Conservation (phyloP, 2,113 vertebrate species). For the Periophthalmodon schlosseri region DNA sequence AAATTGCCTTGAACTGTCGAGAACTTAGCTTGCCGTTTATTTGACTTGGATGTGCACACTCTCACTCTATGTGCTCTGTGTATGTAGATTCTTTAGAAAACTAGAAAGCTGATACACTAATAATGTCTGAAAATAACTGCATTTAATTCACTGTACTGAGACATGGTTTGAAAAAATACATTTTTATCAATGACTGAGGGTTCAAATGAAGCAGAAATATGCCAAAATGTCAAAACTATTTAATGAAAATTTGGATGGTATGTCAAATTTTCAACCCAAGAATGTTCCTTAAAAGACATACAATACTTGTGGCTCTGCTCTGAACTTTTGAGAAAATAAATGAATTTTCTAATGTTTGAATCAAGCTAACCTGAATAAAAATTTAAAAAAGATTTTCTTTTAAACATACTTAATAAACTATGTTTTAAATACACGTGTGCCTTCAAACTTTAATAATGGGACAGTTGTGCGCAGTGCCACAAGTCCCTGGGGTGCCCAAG, state of each 20-base stretch:
- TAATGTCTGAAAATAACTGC: conserved; percentile 36
- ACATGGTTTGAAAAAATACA: conserved; percentile 39
- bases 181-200: conserved; percentile 20
- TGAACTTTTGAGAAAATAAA: conserved; percentile 41
- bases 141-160: conserved; percentile 24
- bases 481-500: conserved; percentile 25
- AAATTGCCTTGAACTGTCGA: conserved; percentile 41
- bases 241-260: not conserved
- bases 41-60: conserved; percentile 59
- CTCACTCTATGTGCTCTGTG: conserved; percentile 62
- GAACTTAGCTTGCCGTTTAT: conserved; percentile 57
- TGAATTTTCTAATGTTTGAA: not conserved
- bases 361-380: not conserved
- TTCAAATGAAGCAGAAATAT: conserved; percentile 1
- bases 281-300: conserved; percentile 26
- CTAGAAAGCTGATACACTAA: conserved; percentile 39
- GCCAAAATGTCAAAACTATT: conserved; percentile 39
- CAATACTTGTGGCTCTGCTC: conserved; percentile 21
- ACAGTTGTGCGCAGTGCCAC: conserved; percentile 24
- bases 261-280: conserved; percentile 12
- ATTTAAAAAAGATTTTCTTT: not conserved
- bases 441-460: conserved; percentile 11
- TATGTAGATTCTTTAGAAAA: conserved; percentile 45
- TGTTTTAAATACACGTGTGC: not conserved
- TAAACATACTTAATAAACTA: not conserved